phyloP scores from a whole-genome alignment of 2,888 invertebrate genomes.

The Uropetala carovei region DNA sequence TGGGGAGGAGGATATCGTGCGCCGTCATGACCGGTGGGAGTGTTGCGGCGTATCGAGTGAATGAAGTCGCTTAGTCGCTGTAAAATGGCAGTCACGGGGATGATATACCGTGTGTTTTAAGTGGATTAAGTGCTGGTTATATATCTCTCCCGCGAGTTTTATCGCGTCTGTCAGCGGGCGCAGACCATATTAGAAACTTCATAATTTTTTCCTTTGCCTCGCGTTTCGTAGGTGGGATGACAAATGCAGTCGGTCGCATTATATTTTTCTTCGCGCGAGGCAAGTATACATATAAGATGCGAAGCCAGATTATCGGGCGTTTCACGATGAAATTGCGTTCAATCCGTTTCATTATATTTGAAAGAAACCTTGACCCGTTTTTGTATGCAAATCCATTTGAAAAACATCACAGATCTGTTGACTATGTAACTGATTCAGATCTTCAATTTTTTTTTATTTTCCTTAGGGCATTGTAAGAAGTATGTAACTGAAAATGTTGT shows the following conservation, averaged over 20 bases:
- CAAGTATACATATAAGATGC: too few relatives aligned
- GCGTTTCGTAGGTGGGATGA: not conserved
- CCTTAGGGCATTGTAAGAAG: too few relatives aligned
- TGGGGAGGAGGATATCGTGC: not conserved
- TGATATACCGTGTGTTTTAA: conserved; percentile 32
- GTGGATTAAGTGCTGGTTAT: conserved; percentile 15
- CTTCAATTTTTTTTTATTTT: too few relatives aligned
- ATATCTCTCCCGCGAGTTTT: not conserved
- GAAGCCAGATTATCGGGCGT: too few relatives aligned
- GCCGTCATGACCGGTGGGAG: not conserved
- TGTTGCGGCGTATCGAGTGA: not conserved
- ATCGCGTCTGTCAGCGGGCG: not conserved
- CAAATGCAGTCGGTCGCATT: not conserved
- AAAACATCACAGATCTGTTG: too few relatives aligned
- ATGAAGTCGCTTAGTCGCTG: not conserved
- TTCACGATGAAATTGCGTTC: too few relatives aligned
- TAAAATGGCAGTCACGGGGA: not conserved
- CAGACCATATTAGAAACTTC: not conserved
- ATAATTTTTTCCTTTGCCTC: not conserved
- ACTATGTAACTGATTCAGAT: too few relatives aligned
- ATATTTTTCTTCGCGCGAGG: not conserved
- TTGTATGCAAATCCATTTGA: too few relatives aligned
- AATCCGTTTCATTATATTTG: too few relatives aligned
- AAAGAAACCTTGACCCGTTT: too few relatives aligned
- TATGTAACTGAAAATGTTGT: too few relatives aligned